A percentile compares a stretch with the other conserved stretches of the same genome.
phyloP scores from a whole-genome alignment of 1,140 invertebrate genomes.

The Branchinecta lynchi region DNA sequence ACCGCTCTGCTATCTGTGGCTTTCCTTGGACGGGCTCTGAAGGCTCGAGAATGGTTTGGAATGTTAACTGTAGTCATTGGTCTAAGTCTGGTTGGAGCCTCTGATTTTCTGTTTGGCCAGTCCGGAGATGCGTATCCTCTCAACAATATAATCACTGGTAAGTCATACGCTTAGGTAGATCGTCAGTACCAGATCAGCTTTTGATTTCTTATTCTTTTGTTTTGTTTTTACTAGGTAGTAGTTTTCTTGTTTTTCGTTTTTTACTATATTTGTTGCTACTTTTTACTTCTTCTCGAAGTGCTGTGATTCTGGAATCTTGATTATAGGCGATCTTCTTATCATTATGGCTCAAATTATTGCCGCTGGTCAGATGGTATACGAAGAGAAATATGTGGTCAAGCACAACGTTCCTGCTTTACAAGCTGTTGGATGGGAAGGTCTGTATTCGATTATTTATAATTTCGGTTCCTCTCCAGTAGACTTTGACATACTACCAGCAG shows the following conservation, averaged over 20 bases:
- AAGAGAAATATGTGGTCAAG: constrained; percentile 73
- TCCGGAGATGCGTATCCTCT: constrained; percentile 36
- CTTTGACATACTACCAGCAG: no score
- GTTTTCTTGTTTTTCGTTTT: constrained; percentile 6
- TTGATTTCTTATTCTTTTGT: constrained; percentile 14
- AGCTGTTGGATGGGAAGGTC: constrained; percentile 86
- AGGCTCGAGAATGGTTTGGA: constrained; percentile 60
- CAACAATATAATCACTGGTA: constrained; percentile 67
- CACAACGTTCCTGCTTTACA: constrained; percentile 65
- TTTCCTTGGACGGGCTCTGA: constrained; percentile 56
- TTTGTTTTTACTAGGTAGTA: constrained; percentile 13
- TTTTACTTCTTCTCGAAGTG: not conserved
- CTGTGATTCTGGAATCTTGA: constrained; percentile 17
- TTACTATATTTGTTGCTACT: not conserved
- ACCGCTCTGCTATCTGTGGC: constrained; percentile 77
- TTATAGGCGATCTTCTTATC: constrained; percentile 71
- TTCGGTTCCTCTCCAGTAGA: not conserved
- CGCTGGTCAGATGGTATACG: constrained; percentile 82
- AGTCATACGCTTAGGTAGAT: constrained; percentile 11
- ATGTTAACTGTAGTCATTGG: constrained; percentile 65
- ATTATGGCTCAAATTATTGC: constrained; percentile 76
- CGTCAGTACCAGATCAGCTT: no score
- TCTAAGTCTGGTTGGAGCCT: constrained; percentile 59
- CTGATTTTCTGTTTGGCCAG: constrained; percentile 47
- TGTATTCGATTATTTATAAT: constrained; percentile 17